Conservation (phyloP, 2,888 invertebrate species). For the Metacarcinus magister region DNA sequence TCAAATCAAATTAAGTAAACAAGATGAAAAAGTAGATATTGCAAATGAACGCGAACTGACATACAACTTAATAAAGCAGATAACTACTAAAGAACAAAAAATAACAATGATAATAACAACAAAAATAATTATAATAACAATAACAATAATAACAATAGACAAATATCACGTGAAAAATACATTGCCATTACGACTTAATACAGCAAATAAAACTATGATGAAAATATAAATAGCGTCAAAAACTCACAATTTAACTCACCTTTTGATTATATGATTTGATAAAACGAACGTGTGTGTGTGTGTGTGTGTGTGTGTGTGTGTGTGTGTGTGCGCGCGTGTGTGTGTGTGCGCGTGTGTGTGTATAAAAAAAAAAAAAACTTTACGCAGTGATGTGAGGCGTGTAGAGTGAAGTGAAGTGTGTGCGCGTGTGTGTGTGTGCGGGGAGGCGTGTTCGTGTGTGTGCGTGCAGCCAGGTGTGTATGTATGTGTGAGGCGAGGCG, state of each 20-base stretch:
- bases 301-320: constrained; percentile 31
- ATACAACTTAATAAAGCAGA: too few relatives aligned
- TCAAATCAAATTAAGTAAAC: too few relatives aligned
- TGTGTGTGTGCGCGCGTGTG: too few relatives aligned
- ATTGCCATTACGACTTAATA: too few relatives aligned
- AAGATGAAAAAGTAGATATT: too few relatives aligned
- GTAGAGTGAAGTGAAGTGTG: background rate
- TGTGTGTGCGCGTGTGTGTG: background rate
- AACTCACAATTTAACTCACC: background rate
- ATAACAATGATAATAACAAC: too few relatives aligned
- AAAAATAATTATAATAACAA: too few relatives aligned
- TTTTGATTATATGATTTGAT: background rate
- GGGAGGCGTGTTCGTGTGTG: background rate
- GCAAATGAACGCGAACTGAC: too few relatives aligned
- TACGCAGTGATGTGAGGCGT: background rate
- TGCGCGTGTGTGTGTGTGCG: constrained; percentile 50
- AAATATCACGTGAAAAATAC: too few relatives aligned
- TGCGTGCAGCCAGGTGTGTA: background rate
- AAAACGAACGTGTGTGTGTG: background rate
- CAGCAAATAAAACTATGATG: too few relatives aligned
- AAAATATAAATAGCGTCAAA: background rate
- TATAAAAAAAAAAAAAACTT: background rate
- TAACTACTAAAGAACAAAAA: too few relatives aligned
- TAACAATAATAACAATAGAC: too few relatives aligned
- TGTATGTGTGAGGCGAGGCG: background rate